Conservation (phyloP, 2,113 vertebrate species). For the Glareola pratincola region DNA sequence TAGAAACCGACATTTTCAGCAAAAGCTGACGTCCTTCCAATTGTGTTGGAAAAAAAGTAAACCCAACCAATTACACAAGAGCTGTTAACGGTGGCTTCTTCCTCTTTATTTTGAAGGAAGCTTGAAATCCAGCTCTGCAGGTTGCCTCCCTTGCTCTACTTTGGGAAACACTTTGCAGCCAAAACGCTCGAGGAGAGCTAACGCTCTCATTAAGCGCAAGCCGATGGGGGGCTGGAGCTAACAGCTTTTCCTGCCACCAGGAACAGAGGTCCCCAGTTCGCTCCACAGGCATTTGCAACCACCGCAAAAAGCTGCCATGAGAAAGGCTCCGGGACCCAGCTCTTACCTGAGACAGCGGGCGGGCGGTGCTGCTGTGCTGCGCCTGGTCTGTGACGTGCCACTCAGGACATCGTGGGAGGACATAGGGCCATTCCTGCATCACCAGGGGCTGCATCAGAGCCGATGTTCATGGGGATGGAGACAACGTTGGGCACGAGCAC, state of each 20-base stretch:
- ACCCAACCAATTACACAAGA: background rate
- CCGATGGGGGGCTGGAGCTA: background rate
- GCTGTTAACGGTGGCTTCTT: background rate
- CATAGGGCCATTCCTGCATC: conserved; percentile 78
- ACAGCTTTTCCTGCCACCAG: background rate
- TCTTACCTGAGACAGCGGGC: conserved; percentile 72
- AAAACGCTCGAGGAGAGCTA: background rate
- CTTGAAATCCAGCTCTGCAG: background rate
- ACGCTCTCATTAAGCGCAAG: background rate
- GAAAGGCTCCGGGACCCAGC: background rate
- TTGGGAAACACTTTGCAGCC: background rate
- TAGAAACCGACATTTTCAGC: background rate
- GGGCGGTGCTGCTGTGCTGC: conserved; percentile 36
- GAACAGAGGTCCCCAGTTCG: background rate
- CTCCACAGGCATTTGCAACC: background rate
- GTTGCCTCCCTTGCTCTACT: background rate
- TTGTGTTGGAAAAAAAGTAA: background rate
- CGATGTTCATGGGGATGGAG: conserved; percentile 52
- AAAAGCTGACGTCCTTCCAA: background rate
- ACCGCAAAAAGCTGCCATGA: background rate
- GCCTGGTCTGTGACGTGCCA: conserved; percentile 43
- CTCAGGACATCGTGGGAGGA: conserved; percentile 74
- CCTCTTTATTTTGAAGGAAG: background rate
- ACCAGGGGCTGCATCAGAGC: conserved; percentile 79
- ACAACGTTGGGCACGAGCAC: background rate